A percentile compares a stretch with the other conserved stretches of the same genome.
Conservation (phyloP, 1,140 invertebrate species). For the Brachionus asplanchnoidis region DNA sequence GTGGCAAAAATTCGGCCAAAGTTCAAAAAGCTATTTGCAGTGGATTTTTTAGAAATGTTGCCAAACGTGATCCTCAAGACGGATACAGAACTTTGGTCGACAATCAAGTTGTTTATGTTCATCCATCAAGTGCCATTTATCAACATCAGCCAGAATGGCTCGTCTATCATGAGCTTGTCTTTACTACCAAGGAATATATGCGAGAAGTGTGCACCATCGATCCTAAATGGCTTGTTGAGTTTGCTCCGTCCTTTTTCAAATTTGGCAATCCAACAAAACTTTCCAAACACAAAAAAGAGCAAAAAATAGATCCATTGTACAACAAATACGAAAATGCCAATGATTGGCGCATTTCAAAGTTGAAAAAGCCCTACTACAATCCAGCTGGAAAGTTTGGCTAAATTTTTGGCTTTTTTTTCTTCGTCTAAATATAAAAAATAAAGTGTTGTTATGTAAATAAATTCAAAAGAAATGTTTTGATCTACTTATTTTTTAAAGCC, state of each 20-base stretch:
- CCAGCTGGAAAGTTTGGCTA: constrained; percentile 45
- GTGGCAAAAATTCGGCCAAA: constrained; percentile 86
- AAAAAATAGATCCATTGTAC: constrained; percentile 90
- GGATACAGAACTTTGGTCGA: constrained; percentile 95
- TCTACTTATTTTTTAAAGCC: no score
- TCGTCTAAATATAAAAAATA: neutral
- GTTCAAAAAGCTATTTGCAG: constrained; percentile 98
- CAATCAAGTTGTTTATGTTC: constrained; percentile 96
- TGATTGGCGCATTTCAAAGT: constrained; percentile 94
- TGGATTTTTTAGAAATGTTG: constrained; percentile 96
- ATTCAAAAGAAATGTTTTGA: neutral
- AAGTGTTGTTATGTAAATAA: neutral
- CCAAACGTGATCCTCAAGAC: constrained; percentile 98
- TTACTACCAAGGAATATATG: constrained; percentile 99
- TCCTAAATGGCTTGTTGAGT: constrained; percentile 98
- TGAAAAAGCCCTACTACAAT: constrained; percentile 63
- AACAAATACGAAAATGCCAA: constrained; percentile 99
- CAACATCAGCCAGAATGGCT: constrained; percentile 97
- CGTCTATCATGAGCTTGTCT: constrained; percentile 89
- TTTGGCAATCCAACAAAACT: constrained; percentile 98
- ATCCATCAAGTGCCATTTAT: constrained; percentile 94
- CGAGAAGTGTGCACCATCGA: constrained; percentile 96
- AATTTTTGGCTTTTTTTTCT: neutral
- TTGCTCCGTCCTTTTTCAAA: constrained; percentile 97
- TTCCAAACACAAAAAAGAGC: constrained; percentile 98